A percentile compares a stretch with the other conserved stretches of the same genome.
Evolutionary conservation across 2,888 invertebrate genomes (phyloP).

Genomic region (Carabus problematicus): DNA sequence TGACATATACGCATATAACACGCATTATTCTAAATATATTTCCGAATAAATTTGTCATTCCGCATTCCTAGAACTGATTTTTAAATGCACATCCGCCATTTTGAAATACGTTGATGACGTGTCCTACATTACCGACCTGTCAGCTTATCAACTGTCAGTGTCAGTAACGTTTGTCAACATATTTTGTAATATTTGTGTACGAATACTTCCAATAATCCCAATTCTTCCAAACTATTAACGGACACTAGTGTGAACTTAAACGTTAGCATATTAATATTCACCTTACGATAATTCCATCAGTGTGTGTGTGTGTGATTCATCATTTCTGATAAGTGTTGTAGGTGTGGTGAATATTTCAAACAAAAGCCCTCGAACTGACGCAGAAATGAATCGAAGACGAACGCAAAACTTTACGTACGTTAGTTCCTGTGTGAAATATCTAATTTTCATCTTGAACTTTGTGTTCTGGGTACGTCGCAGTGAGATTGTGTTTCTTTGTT

Average conservation of each 20-base stretch:
- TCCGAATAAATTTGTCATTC: too few species aligned
- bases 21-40: too few species aligned
- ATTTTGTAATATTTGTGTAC: constrained; percentile 18
- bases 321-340: background rate
- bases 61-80: too few species aligned
- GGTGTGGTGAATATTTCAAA: constrained; percentile 24
- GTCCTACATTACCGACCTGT: background rate
- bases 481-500: background rate
- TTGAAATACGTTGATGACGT: too few species aligned
- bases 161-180: constrained; percentile 19
- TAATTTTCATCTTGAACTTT: constrained; percentile 88
- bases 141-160: constrained; percentile 8
- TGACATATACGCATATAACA: too few species aligned
- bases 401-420: constrained; percentile 80
- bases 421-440: constrained; percentile 87
- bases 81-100: too few species aligned
- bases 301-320: too few species aligned
- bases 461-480: constrained; percentile 82
- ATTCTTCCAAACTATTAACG: background rate
- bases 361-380: constrained; percentile 18
- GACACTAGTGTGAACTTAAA: too few species aligned
- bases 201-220: background rate
- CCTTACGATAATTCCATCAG: too few species aligned
- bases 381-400: constrained; percentile 68
- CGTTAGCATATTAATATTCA: too few species aligned